Evolutionary conservation across 2,888 invertebrate genomes (phyloP), one percentile per base, ranked within the genome.

Genomic region (Hypomecis atomaria): DNA sequence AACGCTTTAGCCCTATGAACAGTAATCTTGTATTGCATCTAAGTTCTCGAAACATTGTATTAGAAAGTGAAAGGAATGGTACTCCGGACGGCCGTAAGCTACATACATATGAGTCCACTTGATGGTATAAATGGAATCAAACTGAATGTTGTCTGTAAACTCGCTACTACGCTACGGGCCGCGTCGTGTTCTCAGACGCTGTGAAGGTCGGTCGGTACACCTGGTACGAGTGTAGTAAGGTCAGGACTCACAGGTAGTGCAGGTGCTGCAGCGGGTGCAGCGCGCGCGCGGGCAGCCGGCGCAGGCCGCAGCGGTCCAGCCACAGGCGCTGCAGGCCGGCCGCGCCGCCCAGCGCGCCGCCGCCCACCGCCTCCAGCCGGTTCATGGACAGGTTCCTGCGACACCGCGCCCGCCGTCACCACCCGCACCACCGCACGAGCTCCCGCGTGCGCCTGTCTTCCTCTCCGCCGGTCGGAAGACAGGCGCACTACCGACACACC

Each of bases 311-410:
- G 76, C 90, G 90, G 88, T 95, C 94, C 72, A 95, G 90, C 83
- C 94, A 93, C 93, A 96, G 90, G 84, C 95, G 94, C 85, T 94
- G 94, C 74, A 96, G 89, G 71, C 89, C 87, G 73, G 93, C 93
- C 71, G 89, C 87, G 73, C 93, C 93, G 67, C 90, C 80, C 84
- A 96, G 95, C 78, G 96, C 94, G 79, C 94, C 94, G 71, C 94
- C 93, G 83, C 95, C 94, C 81, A 96, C 94, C 77, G 93, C 89
- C 83, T 94, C 94, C 86, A 97, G 92, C 78, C 94, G 95, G 93
- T 97, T 97, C 90, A 95, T 94, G 13, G 96, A 95, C 82, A 97
- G 92, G 82, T 96, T 95, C 85, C 96, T 96, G 94, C 43, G 23
- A 40, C 23, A 40, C 52, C 40, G 8, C 59, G 90, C 93, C 71